Conservation (phyloP, 2,113 vertebrate species). For the Aptenodytes patagonicus region DNA sequence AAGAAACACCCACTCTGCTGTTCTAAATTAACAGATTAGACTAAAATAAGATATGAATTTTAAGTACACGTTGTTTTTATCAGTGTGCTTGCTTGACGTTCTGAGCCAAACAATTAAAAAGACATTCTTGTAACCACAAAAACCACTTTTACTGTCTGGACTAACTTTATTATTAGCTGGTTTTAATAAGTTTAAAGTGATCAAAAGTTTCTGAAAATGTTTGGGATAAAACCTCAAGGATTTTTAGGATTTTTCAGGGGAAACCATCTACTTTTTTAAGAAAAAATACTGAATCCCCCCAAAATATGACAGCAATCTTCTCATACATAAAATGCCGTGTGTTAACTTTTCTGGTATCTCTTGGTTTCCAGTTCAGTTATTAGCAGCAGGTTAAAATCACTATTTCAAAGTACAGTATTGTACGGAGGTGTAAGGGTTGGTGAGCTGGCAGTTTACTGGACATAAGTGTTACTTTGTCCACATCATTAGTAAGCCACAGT, state of each 20-base stretch:
- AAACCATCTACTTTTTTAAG: not conserved
- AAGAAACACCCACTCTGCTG: rapidly evolving
- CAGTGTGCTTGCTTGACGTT: not conserved
- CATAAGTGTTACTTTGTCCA: not conserved
- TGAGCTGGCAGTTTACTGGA: not conserved
- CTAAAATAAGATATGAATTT: not conserved
- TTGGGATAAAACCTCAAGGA: not conserved
- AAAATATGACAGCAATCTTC: no score
- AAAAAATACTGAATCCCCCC: not conserved
- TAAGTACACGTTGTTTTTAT: not conserved
- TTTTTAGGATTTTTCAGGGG: not conserved
- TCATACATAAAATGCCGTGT: not conserved
- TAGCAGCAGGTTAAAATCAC: not conserved
- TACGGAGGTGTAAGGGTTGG: not conserved
- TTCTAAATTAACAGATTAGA: not conserved
- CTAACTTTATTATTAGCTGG: not conserved
- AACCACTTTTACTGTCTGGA: not conserved
- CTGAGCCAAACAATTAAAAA: not conserved
- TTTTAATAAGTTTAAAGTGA: not conserved
- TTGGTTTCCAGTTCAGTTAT: not conserved
- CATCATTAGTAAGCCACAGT: not conserved
- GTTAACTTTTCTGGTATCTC: not conserved
- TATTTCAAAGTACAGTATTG: not conserved
- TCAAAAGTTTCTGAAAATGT: not conserved
- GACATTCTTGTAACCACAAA: not conserved